Conservation (phyloP, 2,113 vertebrate species). For the Chelonoidis abingdonii region DNA sequence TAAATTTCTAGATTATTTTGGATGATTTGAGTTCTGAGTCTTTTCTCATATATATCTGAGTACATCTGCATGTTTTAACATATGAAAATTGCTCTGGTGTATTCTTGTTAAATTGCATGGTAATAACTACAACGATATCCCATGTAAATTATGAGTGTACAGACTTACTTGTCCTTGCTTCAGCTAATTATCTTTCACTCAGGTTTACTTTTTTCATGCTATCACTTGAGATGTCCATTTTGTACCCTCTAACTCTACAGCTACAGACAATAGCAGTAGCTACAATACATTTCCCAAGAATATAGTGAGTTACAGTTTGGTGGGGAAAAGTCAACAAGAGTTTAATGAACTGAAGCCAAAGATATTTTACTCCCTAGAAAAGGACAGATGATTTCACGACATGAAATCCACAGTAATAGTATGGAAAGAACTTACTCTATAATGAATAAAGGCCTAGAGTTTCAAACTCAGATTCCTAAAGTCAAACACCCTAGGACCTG, state of each 20-base stretch:
- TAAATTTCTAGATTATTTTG: constrained; percentile 65
- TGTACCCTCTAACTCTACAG: neutral
- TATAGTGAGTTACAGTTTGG: constrained; percentile 47
- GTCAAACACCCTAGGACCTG: neutral
- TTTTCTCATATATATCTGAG: constrained; percentile 49
- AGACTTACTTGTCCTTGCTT: constrained; percentile 73
- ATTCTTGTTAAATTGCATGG: constrained; percentile 76
- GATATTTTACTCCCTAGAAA: neutral
- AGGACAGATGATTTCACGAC: neutral
- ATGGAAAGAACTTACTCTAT: neutral
- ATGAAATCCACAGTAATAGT: neutral
- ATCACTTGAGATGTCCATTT: constrained; percentile 62
- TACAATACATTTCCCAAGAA: constrained; percentile 38
- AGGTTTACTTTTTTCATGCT: constrained; percentile 54
- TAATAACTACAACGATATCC: constrained; percentile 74
- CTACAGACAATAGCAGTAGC: neutral
- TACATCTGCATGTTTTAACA: constrained; percentile 61
- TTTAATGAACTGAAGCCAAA: constrained; percentile 49
- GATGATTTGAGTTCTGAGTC: constrained; percentile 55
- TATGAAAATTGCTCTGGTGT: constrained; percentile 67
- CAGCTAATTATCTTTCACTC: constrained; percentile 69
- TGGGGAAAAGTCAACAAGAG: constrained; percentile 29
- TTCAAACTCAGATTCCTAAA: neutral
- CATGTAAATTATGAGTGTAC: constrained; percentile 66
- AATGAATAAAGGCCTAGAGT: neutral